Percentiles rank a stretch among this genome's conserved stretches.
Evolutionary conservation across 2,888 invertebrate species (phyloP).

Genomic region (Lasioglossum vierecki): DNA sequence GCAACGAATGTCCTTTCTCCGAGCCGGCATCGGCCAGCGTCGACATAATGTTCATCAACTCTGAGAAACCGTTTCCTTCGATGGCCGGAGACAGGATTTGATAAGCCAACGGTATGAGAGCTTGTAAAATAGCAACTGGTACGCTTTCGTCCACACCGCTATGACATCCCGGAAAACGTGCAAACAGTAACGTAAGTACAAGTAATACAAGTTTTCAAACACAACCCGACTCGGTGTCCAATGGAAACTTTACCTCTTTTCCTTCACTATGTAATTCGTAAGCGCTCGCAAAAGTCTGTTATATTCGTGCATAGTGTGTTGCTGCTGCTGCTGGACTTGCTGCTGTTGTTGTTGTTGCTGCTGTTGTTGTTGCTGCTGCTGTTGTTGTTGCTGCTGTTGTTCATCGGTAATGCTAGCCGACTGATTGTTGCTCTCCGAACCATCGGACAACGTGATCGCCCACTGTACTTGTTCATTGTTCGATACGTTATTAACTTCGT

Average conservation of each 20-base stretch:
- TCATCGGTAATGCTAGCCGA: slow-evolving; percentile 73
- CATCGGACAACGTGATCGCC: slow-evolving; percentile 73
- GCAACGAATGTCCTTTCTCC: slow-evolving; percentile 91
- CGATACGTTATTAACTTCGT: slow-evolving; percentile 72
- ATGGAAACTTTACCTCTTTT: slow-evolving; percentile 83
- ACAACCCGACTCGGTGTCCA: background rate
- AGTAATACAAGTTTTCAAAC: background rate
- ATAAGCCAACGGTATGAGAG: slow-evolving; percentile 90
- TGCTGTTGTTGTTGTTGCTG: slow-evolving; percentile 19
- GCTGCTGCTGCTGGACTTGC: slow-evolving; percentile 57
- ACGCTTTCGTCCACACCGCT: slow-evolving; percentile 87
- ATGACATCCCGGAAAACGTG: background rate
- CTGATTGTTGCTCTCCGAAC: slow-evolving; percentile 71
- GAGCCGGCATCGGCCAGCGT: slow-evolving; percentile 93
- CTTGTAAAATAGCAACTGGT: slow-evolving; percentile 88
- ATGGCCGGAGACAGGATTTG: slow-evolving; percentile 87
- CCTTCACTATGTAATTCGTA: slow-evolving; percentile 90
- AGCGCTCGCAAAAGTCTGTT: slow-evolving; percentile 89
- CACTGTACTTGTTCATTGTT: slow-evolving; percentile 76
- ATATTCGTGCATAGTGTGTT: slow-evolving; percentile 88
- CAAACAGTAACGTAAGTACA: background rate
- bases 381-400: slow-evolving; percentile 41
- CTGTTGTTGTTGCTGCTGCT: slow-evolving; percentile 76
- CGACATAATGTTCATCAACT: slow-evolving; percentile 91
- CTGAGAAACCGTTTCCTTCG: slow-evolving; percentile 91